Evolutionary conservation across 2,113 vertebrate genomes (phyloP).

Genomic region (Zosterops borbonicus): DNA sequence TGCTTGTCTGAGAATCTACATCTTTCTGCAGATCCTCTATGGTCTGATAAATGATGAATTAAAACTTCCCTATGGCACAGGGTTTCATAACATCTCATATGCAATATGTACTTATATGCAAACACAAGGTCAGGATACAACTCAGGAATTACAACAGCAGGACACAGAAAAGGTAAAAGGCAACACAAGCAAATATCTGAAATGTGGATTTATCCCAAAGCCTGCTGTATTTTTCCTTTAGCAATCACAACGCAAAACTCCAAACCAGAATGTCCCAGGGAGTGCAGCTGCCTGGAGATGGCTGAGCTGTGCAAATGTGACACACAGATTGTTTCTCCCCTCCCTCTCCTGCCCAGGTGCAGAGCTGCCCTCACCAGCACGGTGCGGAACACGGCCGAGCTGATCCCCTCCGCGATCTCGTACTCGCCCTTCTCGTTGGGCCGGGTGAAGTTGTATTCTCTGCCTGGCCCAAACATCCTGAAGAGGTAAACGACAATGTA

Average conservation of each 20-base stretch:
- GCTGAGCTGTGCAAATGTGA: not conserved
- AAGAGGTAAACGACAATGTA: not conserved
- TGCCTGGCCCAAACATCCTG: conserved; percentile 85
- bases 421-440: conserved; percentile 84
- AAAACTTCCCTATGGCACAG: not conserved
- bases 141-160: not conserved
- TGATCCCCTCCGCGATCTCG: conserved; percentile 82
- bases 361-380: conserved; percentile 73
- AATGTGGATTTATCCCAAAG: not conserved
- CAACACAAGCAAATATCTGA: not conserved
- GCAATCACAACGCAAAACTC: not conserved
- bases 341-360: not conserved
- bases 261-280: not conserved
- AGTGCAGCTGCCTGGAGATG: not conserved
- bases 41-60: not conserved
- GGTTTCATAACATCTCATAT: not conserved
- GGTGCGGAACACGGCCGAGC: conserved; percentile 79
- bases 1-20: not conserved
- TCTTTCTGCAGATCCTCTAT: not conserved
- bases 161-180: not conserved
- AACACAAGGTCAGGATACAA: not conserved
- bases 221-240: not conserved
- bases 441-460: conserved; percentile 81
- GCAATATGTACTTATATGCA: not conserved
- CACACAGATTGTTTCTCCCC: not conserved